These are phyloP conservation scores for Semotilus atromaculatus DNA, from an alignment of 2,797 vertebrate genomes.

Conservation along the genomic window DNA sequence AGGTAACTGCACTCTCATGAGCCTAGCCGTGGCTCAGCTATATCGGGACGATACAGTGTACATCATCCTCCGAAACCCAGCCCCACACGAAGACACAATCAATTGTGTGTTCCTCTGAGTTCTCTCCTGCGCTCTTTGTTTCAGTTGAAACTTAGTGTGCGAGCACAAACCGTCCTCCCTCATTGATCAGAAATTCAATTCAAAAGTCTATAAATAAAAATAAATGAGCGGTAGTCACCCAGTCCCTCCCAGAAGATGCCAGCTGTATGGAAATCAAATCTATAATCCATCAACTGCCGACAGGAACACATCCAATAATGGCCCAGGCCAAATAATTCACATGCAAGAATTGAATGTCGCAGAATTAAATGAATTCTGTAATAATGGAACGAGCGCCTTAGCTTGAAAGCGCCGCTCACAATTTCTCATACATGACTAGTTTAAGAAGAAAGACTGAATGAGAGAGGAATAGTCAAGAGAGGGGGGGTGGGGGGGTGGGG, in stretches of 20 bases:
- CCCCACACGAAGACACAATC: conserved; percentile 52
- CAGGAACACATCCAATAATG: conserved; percentile 65
- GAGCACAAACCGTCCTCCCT: conserved; percentile 62
- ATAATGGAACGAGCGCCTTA: conserved; percentile 79
- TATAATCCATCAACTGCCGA: conserved; percentile 66
- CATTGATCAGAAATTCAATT: conserved; percentile 77
- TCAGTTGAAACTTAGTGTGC: conserved; percentile 55
- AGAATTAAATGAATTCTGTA: conserved; percentile 80
- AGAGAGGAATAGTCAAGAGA: conserved; percentile 60
- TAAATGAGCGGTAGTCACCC: conserved; percentile 68
- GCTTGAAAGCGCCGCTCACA: conserved; percentile 81
- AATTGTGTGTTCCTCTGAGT: conserved; percentile 54
- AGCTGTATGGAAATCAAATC: conserved; percentile 67
- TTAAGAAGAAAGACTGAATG: conserved; percentile 48
- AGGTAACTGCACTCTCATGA: conserved; percentile 53
- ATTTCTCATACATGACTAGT: conserved; percentile 77
- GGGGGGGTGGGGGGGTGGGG: conserved; percentile 67
- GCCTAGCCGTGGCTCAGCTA: conserved; percentile 52
- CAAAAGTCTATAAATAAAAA: conserved; percentile 76
- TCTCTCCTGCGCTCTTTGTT: conserved; percentile 33
- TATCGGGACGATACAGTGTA: conserved; percentile 47
- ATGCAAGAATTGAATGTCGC: conserved; percentile 75
- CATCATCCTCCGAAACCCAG: conserved; percentile 54
- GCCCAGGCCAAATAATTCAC: conserved; percentile 70
- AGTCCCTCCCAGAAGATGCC: conserved; percentile 64